Evolutionary conservation across 2,888 invertebrate species (phyloP).

Genomic region (Andrena camellia): DNA sequence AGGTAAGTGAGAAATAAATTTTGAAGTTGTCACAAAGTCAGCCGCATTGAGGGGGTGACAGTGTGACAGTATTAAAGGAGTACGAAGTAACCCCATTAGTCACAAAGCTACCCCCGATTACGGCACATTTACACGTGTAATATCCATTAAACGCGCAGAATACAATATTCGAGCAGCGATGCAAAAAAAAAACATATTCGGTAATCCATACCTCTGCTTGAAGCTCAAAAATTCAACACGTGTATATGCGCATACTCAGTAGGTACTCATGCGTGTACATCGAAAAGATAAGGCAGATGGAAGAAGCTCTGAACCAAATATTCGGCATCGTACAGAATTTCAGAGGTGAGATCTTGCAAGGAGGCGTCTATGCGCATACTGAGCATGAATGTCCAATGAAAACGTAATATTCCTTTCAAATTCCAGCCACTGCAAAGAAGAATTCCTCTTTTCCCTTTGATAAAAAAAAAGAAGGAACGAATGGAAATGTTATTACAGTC

Average conservation of each 20-base stretch:
- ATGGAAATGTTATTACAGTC: constrained; percentile 65
- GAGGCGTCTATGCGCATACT: constrained; percentile 31
- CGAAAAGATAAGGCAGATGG: not conserved
- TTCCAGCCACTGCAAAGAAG: constrained; percentile 40
- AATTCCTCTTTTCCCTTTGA: not conserved
- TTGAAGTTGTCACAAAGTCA: too few relatives aligned
- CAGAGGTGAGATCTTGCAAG: constrained; percentile 14
- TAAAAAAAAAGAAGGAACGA: constrained; percentile 11
- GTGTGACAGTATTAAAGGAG: too few relatives aligned
- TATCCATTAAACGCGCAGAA: not conserved
- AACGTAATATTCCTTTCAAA: constrained; percentile 50
- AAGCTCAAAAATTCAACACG: not conserved
- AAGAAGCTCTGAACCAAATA: not conserved
- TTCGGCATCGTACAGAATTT: constrained; percentile 7
- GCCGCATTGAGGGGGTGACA: too few relatives aligned
- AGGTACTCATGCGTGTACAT: not conserved
- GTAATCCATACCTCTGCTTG: not conserved
- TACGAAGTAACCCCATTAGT: too few relatives aligned
- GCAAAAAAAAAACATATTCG: not conserved
- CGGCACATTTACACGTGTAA: too few relatives aligned
- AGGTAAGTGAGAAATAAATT: too few relatives aligned
- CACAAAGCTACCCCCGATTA: too few relatives aligned
- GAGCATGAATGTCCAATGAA: constrained; percentile 39
- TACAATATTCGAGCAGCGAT: not conserved
- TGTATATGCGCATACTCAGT: not conserved